These are phyloP conservation scores for Encarsia formosa DNA, from an alignment of 2,888 invertebrate species.

Conservation along the genomic window DNA sequence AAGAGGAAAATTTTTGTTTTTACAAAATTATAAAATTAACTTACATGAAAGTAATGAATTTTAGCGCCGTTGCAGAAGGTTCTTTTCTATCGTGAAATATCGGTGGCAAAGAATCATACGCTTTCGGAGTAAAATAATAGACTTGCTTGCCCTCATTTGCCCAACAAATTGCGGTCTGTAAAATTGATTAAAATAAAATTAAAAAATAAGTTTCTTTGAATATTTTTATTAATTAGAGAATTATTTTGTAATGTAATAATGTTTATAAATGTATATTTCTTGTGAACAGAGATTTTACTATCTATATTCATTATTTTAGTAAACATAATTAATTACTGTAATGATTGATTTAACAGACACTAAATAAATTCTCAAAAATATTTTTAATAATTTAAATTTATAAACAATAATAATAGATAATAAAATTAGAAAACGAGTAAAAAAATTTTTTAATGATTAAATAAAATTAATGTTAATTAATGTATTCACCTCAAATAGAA, in stretches of 20 bases:
- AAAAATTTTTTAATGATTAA: too few species aligned
- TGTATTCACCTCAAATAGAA: constrained; percentile 41
- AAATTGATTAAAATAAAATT: not conserved
- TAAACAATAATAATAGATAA: too few species aligned
- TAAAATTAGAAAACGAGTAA: too few species aligned
- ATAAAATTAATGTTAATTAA: too few species aligned
- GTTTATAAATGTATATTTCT: not conserved
- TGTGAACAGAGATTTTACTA: too few species aligned
- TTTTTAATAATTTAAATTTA: too few species aligned
- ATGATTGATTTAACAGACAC: too few species aligned
- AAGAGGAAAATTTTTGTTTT: too few species aligned
- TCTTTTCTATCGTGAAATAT: constrained; percentile 41
- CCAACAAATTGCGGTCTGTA: constrained; percentile 44
- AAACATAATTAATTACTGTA: too few species aligned
- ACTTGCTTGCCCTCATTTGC: constrained; percentile 44
- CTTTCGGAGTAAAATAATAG: constrained; percentile 38
- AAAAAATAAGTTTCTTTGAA: too few species aligned
- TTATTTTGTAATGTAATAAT: not conserved
- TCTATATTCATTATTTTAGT: too few species aligned
- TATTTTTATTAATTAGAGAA: not conserved
- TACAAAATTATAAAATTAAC: constrained; percentile 9
- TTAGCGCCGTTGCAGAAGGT: constrained; percentile 37
- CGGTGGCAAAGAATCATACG: constrained; percentile 38
- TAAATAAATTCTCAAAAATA: too few species aligned
- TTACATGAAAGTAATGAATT: constrained; percentile 46